Evolutionary conservation across 2,797 vertebrate species (phyloP).

Genomic region (Schizopygopsis pylzovi): DNA sequence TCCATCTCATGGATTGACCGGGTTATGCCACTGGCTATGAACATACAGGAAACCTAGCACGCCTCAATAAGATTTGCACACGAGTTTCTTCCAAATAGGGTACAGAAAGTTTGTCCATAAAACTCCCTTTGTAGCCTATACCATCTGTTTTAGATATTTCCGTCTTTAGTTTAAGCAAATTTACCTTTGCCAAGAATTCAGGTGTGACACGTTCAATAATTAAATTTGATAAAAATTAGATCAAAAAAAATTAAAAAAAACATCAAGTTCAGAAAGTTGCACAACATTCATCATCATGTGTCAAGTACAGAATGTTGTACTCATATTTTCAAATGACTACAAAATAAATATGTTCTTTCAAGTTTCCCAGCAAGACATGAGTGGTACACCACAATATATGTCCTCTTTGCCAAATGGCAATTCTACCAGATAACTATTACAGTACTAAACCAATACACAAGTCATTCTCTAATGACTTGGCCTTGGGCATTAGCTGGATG

Average conservation of each 20-base stretch:
- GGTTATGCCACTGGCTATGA: slow-evolving; percentile 6
- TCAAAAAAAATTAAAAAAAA: neutral
- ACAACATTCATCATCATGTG: neutral
- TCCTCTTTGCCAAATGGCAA: neutral
- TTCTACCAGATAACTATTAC: neutral
- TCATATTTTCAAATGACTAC: neutral
- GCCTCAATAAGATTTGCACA: neutral
- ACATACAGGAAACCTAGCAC: neutral
- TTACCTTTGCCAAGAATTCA: neutral
- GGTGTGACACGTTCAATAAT: neutral
- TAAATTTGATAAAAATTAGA: neutral
- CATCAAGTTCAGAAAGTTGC: neutral
- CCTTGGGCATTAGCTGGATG: neutral
- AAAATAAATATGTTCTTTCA: neutral
- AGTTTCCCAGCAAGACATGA: neutral
- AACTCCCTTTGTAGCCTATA: neutral
- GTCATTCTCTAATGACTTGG: neutral
- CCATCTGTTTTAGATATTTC: slow-evolving; percentile 2
- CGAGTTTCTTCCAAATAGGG: neutral
- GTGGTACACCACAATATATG: neutral
- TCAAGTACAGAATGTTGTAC: neutral
- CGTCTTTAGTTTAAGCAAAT: neutral
- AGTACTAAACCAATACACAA: slow-evolving; percentile 2
- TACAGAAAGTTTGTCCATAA: neutral
- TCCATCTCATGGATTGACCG: slow-evolving; percentile 2